These are phyloP conservation scores for Drosophila simulans DNA, from an alignment of 1,140 invertebrate species.

Conservation along the genomic window DNA sequence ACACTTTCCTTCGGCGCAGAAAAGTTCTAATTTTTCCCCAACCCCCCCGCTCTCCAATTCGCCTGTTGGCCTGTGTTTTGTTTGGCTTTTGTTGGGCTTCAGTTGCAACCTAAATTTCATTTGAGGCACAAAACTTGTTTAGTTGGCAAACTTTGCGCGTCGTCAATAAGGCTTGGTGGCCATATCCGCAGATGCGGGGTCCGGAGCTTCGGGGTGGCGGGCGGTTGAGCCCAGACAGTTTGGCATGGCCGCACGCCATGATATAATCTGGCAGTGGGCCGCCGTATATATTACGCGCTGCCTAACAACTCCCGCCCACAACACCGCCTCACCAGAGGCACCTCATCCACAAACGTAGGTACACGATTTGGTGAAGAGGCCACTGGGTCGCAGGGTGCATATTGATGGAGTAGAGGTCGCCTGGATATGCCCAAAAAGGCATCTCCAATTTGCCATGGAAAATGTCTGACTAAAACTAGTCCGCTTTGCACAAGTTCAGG, in stretches of 20 bases:
- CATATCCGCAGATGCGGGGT: constrained; percentile 8
- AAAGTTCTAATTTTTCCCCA: constrained; percentile 77
- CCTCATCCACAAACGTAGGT: constrained; percentile 22
- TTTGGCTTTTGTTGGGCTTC: constrained; percentile 80
- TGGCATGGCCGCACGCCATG: constrained; percentile 66
- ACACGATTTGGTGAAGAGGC: constrained; percentile 16
- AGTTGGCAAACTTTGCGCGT: constrained; percentile 83
- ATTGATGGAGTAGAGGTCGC: constrained; percentile 28
- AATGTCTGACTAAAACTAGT: constrained; percentile 15
- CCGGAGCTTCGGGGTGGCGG: constrained; percentile 2
- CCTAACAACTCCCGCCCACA: constrained; percentile 27
- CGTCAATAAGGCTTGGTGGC: constrained; percentile 74
- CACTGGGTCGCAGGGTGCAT: constrained; percentile 25
- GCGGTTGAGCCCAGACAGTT: constrained; percentile 58
- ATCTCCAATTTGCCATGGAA: constrained; percentile 38
- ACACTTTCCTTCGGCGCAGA: constrained; percentile 75
- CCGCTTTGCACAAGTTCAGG: constrained; percentile 19
- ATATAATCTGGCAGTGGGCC: constrained; percentile 66
- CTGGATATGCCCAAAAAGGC: constrained; percentile 15
- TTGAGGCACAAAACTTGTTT: constrained; percentile 82
- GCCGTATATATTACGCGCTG: constrained; percentile 71
- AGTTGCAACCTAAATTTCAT: constrained; percentile 83
- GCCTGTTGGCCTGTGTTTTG: constrained; percentile 62
- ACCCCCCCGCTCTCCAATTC: constrained; percentile 22
- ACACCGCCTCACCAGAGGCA: constrained; percentile 6